Evolutionary conservation across 2,797 vertebrate genomes (phyloP).

Genomic region (Syndactyla subalaris): DNA sequence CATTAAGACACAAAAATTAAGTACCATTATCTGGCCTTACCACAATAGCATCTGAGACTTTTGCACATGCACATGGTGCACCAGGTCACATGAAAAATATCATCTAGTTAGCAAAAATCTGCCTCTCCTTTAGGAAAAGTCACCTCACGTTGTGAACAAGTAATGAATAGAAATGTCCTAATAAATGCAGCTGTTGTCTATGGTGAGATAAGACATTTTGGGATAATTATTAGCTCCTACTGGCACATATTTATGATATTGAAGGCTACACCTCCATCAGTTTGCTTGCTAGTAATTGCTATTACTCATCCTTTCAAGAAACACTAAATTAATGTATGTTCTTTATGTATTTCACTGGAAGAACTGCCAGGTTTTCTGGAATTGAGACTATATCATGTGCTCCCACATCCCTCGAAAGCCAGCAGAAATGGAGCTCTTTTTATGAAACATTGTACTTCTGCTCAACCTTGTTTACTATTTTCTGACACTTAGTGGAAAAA

Average conservation of each 20-base stretch:
- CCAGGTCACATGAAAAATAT: neutral
- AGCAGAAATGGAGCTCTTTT: neutral
- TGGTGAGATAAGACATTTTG: neutral
- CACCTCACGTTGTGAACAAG: neutral
- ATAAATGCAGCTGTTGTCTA: neutral
- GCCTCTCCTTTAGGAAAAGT: neutral
- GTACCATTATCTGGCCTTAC: neutral
- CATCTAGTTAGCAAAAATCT: neutral
- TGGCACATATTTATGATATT: neutral
- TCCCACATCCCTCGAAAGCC: neutral
- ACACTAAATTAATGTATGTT: neutral
- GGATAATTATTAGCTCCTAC: neutral
- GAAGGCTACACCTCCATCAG: neutral
- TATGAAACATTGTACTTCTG: neutral
- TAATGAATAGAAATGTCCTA: neutral
- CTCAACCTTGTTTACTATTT: neutral
- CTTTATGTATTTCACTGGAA: neutral
- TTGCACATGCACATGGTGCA: too few relatives aligned
- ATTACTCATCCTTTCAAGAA: neutral
- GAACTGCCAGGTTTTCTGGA: neutral
- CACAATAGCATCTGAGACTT: neutral
- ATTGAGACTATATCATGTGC: fast-evolving
- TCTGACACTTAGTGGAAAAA: neutral
- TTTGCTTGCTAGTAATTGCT: neutral
- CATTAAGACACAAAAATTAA: neutral